These are phyloP conservation scores for Ormyrus nitidulus DNA, from an alignment of 2,888 invertebrate species.

Conservation along the genomic window DNA sequence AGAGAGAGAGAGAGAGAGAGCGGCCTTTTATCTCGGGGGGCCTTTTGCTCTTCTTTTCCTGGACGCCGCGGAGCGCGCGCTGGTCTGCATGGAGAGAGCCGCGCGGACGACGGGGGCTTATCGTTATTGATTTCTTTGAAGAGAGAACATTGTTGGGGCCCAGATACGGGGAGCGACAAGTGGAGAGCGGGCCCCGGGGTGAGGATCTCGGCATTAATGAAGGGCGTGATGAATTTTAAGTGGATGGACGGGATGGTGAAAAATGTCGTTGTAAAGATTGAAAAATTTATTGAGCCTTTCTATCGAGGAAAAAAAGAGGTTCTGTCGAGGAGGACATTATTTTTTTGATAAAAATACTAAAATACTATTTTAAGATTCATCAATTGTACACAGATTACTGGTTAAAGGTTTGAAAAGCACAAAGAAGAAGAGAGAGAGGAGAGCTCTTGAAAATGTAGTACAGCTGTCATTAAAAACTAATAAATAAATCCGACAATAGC, in stretches of 20 bases:
- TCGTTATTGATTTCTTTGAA: conserved; percentile 52
- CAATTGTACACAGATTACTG: too few relatives aligned
- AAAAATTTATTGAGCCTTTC: too few relatives aligned
- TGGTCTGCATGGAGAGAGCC: not conserved
- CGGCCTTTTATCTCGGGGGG: conserved; percentile 12
- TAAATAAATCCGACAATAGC: conserved; percentile 49
- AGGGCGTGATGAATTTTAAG: too few relatives aligned
- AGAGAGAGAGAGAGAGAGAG: conserved; percentile 24
- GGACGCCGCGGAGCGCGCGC: conserved; percentile 1
- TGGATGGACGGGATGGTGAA: too few relatives aligned
- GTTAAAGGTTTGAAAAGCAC: too few relatives aligned
- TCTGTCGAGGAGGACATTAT: too few relatives aligned
- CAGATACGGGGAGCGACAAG: not conserved
- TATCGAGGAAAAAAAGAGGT: too few relatives aligned
- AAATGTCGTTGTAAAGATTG: too few relatives aligned
- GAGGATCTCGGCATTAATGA: conserved; percentile 41
- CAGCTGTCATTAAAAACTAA: conserved; percentile 36
- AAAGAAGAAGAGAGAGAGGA: not conserved
- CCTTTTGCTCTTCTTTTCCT: not conserved
- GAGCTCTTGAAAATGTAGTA: not conserved
- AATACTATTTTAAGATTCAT: too few relatives aligned
- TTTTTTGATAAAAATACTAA: too few relatives aligned
- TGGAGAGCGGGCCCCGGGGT: conserved; percentile 9
- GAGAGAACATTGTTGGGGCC: conserved; percentile 5
- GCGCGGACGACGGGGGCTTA: conserved; percentile 8